A percentile compares a stretch with the other conserved stretches of the same genome.
Conservation (phyloP, 1,140 invertebrate genomes). For the Leptinotarsa lineolata region DNA sequence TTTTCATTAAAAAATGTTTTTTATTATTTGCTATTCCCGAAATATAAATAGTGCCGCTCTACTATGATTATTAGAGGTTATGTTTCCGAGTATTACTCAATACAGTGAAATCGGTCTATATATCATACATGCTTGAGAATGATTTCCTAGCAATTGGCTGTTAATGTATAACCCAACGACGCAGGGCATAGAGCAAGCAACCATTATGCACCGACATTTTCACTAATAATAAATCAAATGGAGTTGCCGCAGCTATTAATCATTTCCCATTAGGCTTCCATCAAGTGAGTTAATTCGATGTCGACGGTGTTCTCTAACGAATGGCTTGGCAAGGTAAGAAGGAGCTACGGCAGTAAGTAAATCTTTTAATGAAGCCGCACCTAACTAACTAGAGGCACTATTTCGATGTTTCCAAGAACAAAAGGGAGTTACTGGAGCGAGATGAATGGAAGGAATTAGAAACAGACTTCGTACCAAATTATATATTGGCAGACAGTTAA, state of each 20-base stretch:
- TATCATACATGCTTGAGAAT: too few species aligned
- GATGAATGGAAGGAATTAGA: not conserved
- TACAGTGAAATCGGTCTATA: too few species aligned
- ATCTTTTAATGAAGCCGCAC: not conserved
- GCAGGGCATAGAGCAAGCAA: too few species aligned
- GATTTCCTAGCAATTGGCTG: too few species aligned
- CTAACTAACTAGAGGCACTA: not conserved
- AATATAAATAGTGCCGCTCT: too few species aligned
- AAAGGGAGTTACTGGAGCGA: not conserved
- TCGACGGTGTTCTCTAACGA: not conserved
- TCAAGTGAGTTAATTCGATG: conserved; percentile 5
- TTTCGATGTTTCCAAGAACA: not conserved
- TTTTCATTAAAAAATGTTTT: too few species aligned
- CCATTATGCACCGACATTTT: too few species aligned
- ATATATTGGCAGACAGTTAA: not conserved
- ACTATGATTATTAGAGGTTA: too few species aligned
- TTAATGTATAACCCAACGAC: too few species aligned
- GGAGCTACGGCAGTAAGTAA: not conserved
- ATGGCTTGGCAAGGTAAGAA: not conserved
- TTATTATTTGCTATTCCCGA: too few species aligned
- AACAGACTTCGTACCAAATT: not conserved
- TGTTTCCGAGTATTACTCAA: too few species aligned
- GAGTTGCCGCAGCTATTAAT: not conserved
- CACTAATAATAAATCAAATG: not conserved
- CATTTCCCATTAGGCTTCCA: not conserved